Conservation (phyloP, 2,797 vertebrate genomes). For the Diglossa cyanea region DNA sequence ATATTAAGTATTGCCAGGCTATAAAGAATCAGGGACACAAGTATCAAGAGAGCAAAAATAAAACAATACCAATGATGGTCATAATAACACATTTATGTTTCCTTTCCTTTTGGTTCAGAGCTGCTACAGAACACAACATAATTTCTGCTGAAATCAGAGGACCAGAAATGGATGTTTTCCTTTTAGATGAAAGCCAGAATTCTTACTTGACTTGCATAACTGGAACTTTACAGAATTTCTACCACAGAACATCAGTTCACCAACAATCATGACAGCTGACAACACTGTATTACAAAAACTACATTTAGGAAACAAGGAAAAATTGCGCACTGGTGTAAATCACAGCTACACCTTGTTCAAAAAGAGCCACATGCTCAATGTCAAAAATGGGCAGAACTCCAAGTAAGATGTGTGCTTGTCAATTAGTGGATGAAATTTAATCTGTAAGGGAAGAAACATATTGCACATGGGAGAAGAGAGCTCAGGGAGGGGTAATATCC, state of each 20-base stretch:
- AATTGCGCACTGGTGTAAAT: neutral
- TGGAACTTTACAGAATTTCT: neutral
- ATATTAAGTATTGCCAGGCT: neutral
- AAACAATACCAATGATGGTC: neutral
- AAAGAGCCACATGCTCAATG: neutral
- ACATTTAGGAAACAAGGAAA: neutral
- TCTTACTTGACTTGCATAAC: neutral
- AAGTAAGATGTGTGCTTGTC: neutral
- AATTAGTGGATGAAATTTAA: neutral
- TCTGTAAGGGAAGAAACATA: neutral
- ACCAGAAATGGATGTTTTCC: neutral
- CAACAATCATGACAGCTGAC: neutral
- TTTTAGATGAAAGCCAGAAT: neutral
- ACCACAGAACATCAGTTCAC: neutral
- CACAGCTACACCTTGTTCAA: neutral
- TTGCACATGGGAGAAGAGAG: neutral
- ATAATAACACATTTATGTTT: neutral
- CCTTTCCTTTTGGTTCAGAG: neutral
- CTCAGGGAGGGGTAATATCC: neutral
- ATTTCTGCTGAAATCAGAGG: neutral
- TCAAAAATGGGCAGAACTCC: slow-evolving; percentile 1
- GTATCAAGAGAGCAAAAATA: neutral
- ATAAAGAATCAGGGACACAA: slow-evolving; percentile 5
- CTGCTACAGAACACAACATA: neutral
- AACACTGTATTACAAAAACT: neutral